Evolutionary conservation across 2,888 invertebrate genomes (phyloP), one percentile per base, ranked within the genome.

Genomic region (Adineta ricciae): DNA sequence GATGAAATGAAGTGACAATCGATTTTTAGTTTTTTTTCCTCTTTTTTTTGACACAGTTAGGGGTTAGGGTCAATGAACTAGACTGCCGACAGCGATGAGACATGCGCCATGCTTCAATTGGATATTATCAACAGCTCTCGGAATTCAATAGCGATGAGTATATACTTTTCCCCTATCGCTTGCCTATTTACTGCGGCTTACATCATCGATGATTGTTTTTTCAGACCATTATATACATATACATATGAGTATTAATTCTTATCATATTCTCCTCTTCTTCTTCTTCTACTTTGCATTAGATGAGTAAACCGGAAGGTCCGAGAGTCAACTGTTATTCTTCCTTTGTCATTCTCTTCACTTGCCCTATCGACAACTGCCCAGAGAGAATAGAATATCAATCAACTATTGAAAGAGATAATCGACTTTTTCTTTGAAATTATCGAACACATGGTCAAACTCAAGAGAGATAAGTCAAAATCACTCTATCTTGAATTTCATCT

Each of bases 51-150:
- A 64, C 64, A 64, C 64, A 64, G 64, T 19, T 46, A 32, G 27
- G 64, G 16, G 64, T 64, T 32, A 64, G 16, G 32, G 64, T 64
- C 64, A 64, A 64, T 64, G 64, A 64, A 64, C 24, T 64, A 64
- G 64, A 64, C 64, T 64, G 64, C 64, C 64, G 32, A 64, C 32
- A 64, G 64, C 64, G 64, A 64, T 64, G 64, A 64, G 64, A 64
- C 64, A 64, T 64, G 32, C 64, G 32, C 64, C 64, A 64, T 64
- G 32, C 64, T 0, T 64, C 64, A 64, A 2, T 64, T 16, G 19
- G 32, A 32, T 64, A 64, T 64, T 64, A 64, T 64, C 64, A 64
- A 64, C 64, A 64, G 64, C 64, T 64, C 64, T 64, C 64, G 32
- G 32, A 64, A 64, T 64, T 64, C 32, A 32, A 64, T 64, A 64